Base-by-base conservation (phyloP, 2,888 invertebrate species). In the Xanthia togata region DNA sequence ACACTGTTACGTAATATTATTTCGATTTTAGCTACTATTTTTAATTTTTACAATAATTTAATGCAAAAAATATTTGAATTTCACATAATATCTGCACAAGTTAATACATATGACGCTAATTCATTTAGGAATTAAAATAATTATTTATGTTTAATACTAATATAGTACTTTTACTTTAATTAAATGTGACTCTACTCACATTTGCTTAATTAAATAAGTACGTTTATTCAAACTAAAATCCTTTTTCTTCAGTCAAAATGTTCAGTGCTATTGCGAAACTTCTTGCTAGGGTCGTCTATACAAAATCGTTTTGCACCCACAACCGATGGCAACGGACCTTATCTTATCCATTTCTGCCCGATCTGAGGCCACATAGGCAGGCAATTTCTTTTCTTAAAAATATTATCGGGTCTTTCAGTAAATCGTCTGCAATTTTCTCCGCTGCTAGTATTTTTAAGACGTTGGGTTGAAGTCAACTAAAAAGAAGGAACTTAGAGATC, bases 371-470 rank as follows among this genome's bases (percentile, higher is more conserved):
- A 41, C 59, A 38, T 38, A 38, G 35, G 35, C 62, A 63, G 70
- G 1, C 35, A 57, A 78, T 78, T 53, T 78, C 14, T 68, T 60
- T 55, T 64, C 82, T 55, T 73, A 69, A 47, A 65, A 76, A 82
- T 78, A 72, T 72, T 78, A 70, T 82, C 59, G 41, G 64, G 38
- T 62, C 35, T 82, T 64, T 70, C 4, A 57, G 59, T 78, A 73
- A 65, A 78, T 50, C n/a, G 69, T 78, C 50, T 44, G 60, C 55
- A 41, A 77, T 81, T 78, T 82, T 78, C 64, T 64, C 20, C 2
- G 23, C 17, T 17, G 9, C 47, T 17, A 44, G 31, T 35, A n/a
- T 68, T 68, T 77, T 71, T 41, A 41, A 44, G 4, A 17, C 14
- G 23, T 64, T 71, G 44, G 14, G 2, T 79, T 38, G n/a, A 44